Evolutionary conservation across 2,888 invertebrate species (phyloP).

Genomic region (Noctua janthe): DNA sequence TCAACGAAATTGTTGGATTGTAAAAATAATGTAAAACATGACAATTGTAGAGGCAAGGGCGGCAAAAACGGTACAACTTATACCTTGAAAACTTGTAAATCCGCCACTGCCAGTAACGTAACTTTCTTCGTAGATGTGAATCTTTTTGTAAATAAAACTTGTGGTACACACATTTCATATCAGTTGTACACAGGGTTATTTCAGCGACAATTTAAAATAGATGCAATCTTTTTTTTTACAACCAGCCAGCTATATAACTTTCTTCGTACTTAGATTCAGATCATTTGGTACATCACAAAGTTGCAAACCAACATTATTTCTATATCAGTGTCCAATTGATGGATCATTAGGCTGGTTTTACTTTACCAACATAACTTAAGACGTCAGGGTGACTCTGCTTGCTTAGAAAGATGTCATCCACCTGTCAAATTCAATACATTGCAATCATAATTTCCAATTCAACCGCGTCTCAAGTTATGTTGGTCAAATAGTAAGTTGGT

Average conservation of each 20-base stretch:
- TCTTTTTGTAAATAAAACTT: constrained; percentile 14
- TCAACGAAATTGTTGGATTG: no score
- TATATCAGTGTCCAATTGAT: constrained; percentile 56
- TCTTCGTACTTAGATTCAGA: constrained; percentile 37
- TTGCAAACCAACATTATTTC: constrained; percentile 39
- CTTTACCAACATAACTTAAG: background rate
- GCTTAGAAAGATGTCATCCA: background rate
- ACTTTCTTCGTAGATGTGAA: background rate
- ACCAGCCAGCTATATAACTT: constrained; percentile 21
- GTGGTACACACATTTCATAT: background rate
- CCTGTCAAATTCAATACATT: background rate
- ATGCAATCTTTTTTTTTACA: constrained; percentile 8
- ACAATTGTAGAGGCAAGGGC: no score
- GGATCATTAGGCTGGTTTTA: constrained; percentile 51
- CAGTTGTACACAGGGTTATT: background rate
- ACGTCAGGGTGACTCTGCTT: background rate
- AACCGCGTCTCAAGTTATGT: background rate
- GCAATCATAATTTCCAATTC: background rate
- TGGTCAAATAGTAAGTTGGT: constrained; percentile 31
- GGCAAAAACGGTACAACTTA: no score
- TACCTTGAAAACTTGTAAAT: no score
- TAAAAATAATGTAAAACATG: no score
- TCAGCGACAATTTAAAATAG: constrained; percentile 6
- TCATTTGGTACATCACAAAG: constrained; percentile 26
- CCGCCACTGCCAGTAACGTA: background rate